Percentiles rank a stretch among this genome's conserved stretches.
Evolutionary conservation across 2,113 vertebrate genomes (phyloP).

Genomic region (Lepisosteus oculatus): DNA sequence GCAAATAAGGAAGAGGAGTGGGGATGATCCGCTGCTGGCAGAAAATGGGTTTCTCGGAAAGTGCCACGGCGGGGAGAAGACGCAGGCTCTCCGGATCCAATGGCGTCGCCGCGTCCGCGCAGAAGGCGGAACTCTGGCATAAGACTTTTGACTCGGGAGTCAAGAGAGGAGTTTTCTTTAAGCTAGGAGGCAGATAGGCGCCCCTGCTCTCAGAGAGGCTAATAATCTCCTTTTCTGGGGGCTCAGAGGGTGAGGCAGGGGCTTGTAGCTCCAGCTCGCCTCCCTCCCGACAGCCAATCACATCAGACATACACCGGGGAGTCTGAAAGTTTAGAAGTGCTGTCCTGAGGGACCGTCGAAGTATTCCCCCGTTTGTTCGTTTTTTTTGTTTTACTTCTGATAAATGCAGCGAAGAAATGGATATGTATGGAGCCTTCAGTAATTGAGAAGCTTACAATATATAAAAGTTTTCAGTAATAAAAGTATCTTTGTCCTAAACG

Average conservation of each 20-base stretch:
- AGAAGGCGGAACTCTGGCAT: constrained; percentile 22
- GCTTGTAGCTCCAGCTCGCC: not conserved
- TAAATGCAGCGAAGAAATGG: no score
- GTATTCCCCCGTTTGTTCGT: not conserved
- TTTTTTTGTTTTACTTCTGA: no score
- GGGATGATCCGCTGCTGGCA: constrained; percentile 53
- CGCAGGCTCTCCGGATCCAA: constrained; percentile 39
- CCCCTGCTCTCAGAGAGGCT: constrained; percentile 37
- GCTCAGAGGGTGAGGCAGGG: constrained; percentile 11
- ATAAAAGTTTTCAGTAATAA: no score
- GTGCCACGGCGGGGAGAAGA: constrained; percentile 34
- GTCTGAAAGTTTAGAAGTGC: constrained; percentile 46
- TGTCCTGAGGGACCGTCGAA: constrained; percentile 16
- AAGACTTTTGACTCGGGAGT: constrained; percentile 25
- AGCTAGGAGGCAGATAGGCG: constrained; percentile 35
- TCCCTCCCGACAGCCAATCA: not conserved
- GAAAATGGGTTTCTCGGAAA: constrained; percentile 52
- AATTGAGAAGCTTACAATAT: no score
- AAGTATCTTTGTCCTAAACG: no score
- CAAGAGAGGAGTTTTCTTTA: constrained; percentile 24
- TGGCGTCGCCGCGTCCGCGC: constrained; percentile 17
- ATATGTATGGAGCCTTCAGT: no score
- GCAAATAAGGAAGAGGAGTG: constrained; percentile 27
- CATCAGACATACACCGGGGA: constrained; percentile 19
- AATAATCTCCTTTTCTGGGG: constrained; percentile 34